These are phyloP conservation scores for Cacatua alba DNA, from an alignment of 2,113 vertebrate species.

Conservation along the genomic window DNA sequence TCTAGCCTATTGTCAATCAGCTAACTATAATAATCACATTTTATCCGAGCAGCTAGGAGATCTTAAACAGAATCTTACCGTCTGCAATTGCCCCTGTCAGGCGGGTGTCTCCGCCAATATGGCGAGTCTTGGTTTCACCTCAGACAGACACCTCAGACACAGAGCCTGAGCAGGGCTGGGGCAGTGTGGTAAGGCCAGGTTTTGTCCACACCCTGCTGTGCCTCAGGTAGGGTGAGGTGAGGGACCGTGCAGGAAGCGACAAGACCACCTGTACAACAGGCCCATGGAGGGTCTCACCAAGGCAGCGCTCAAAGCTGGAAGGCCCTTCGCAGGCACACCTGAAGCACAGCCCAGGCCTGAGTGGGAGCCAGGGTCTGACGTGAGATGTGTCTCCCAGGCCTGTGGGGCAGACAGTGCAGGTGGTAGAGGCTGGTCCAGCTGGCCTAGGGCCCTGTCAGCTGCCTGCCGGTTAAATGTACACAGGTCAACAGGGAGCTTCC, in stretches of 20 bases:
- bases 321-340: background rate
- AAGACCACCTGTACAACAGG: background rate
- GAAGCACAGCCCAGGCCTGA: background rate
- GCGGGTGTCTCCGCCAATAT: rapidly evolving
- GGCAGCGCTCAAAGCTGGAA: background rate
- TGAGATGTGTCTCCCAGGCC: rapidly evolving
- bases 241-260: background rate
- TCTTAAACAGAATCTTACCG: background rate
- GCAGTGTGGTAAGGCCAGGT: rapidly evolving
- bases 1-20: background rate
- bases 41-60: background rate
- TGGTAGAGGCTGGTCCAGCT: background rate
- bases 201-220: rapidly evolving
- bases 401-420: background rate
- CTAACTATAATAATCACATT: background rate
- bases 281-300: background rate
- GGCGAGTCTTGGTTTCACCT: background rate
- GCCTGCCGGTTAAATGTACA: background rate
- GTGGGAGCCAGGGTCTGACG: background rate
- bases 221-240: background rate
- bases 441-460: background rate
- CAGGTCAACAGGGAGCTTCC: background rate
- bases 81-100: rapidly evolving
- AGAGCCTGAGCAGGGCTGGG: background rate
- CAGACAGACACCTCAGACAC: background rate